A percentile compares a stretch with the other conserved stretches of the same genome.
These are phyloP conservation scores for Diplodus puntazzo DNA, from an alignment of 2,797 vertebrate species.

Conservation along the genomic window DNA sequence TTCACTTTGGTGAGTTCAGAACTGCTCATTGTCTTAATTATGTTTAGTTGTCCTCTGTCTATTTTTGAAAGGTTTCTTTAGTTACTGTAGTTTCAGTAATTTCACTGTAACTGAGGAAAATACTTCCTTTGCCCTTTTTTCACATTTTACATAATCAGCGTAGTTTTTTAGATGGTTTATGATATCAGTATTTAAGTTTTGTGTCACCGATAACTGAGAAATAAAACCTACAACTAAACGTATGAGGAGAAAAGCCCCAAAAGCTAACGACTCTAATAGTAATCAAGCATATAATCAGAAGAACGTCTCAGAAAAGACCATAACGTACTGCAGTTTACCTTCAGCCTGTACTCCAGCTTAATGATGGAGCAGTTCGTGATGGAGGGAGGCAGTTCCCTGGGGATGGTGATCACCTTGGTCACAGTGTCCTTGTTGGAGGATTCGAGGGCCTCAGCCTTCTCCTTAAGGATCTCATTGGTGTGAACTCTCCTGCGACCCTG, in stretches of 20 bases:
- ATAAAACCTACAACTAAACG: not conserved
- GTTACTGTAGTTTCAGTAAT: not conserved
- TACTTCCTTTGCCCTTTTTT: not conserved
- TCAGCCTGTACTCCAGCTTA: slow-evolving; percentile 83
- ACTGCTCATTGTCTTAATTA: not conserved
- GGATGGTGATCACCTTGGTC: slow-evolving; percentile 65
- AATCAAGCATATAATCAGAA: not conserved
- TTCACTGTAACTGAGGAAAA: not conserved
- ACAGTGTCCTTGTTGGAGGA: slow-evolving; percentile 36
- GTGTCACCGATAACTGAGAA: not conserved
- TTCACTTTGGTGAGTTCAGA: not conserved
- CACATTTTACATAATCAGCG: not conserved
- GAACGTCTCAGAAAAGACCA: not conserved
- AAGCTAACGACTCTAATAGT: not conserved
- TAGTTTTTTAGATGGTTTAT: not conserved
- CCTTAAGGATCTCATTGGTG: slow-evolving; percentile 56
- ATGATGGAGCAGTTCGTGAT: slow-evolving; percentile 79
- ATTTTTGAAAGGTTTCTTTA: not conserved
- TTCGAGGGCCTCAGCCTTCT: slow-evolving; percentile 49
- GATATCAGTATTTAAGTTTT: not conserved
- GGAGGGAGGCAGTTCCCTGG: slow-evolving; percentile 62
- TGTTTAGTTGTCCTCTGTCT: not conserved
- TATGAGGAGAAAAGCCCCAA: not conserved
- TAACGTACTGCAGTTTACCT: slow-evolving; percentile 78
- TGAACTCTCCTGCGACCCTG: slow-evolving; percentile 57